Conservation (phyloP, 1,140 invertebrate species). For the Drosophila dunni region DNA sequence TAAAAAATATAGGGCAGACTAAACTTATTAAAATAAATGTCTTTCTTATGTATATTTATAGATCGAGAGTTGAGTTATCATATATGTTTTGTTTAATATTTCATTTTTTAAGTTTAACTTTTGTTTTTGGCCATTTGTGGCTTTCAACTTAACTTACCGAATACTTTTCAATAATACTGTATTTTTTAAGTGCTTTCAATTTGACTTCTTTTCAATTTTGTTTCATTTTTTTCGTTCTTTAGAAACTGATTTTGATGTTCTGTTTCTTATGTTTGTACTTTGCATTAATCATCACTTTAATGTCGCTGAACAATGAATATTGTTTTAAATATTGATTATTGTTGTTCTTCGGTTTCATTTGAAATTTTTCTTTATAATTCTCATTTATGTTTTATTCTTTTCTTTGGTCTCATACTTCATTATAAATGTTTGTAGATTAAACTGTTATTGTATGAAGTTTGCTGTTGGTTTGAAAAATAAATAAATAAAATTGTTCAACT, state of each 20-base stretch:
- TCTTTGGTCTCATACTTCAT: constrained; percentile 26
- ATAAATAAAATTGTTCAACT: constrained; percentile 13
- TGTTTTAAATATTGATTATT: constrained; percentile 23
- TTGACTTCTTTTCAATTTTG: constrained; percentile 10
- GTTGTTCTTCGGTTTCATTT: constrained; percentile 47
- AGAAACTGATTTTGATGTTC: constrained; percentile 28
- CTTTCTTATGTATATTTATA: constrained; percentile 5
- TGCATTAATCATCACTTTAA: constrained; percentile 27
- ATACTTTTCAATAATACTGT: constrained; percentile 41
- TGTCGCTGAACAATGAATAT: constrained; percentile 40
- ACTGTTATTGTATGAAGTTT: constrained; percentile 27
- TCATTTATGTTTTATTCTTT: constrained; percentile 24
- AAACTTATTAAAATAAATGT: not conserved
- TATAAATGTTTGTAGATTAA: constrained; percentile 25
- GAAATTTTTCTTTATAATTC: constrained; percentile 19
- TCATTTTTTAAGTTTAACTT: constrained; percentile 20
- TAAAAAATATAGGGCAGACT: not conserved
- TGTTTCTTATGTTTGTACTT: constrained; percentile 47
- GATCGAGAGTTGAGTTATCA: constrained; percentile 42
- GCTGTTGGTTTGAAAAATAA: constrained; percentile 18
- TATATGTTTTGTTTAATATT: constrained; percentile 11
- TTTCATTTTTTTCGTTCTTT: constrained; percentile 18
- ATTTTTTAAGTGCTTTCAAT: constrained; percentile 31
- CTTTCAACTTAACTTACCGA: constrained; percentile 75
- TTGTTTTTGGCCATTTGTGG: constrained; percentile 1